These are phyloP conservation scores for Periparus ater DNA, from an alignment of 2,797 vertebrate genomes.

Conservation along the genomic window DNA sequence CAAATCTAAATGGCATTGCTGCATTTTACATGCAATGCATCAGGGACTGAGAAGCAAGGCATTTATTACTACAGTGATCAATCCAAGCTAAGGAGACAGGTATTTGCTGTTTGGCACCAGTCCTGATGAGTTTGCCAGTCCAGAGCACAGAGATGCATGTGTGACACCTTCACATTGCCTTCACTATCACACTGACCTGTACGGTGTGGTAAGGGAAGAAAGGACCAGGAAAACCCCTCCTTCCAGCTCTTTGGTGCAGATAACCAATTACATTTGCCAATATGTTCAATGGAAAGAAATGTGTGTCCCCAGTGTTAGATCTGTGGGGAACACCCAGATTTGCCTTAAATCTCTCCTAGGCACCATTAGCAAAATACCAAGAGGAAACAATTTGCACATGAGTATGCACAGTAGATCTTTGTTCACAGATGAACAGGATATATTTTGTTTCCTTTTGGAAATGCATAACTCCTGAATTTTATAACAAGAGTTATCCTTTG, in stretches of 20 bases:
- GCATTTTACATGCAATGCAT: not conserved
- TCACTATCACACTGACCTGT: not conserved
- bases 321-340: not conserved
- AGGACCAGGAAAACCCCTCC: not conserved
- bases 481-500: not conserved
- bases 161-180: not conserved
- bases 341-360: not conserved
- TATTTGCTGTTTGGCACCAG: not conserved
- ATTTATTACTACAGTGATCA: not conserved
- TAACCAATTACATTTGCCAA: not conserved
- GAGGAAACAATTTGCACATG: not conserved
- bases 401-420: not conserved
- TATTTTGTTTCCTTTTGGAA: not conserved
- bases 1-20: not conserved
- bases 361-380: not conserved
- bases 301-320: accelerated
- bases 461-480: not conserved
- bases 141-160: accelerated
- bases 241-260: not conserved
- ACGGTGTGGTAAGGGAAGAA: not conserved
- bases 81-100: not conserved
- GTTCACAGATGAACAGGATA: not conserved
- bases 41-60: not conserved
- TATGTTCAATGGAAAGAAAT: not conserved
- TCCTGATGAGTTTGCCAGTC: accelerated